Percentiles rank a stretch among this genome's conserved stretches.
These are phyloP conservation scores for Lichenostomus cassidix DNA, from an alignment of 2,113 vertebrate genomes.

Conservation along the genomic window DNA sequence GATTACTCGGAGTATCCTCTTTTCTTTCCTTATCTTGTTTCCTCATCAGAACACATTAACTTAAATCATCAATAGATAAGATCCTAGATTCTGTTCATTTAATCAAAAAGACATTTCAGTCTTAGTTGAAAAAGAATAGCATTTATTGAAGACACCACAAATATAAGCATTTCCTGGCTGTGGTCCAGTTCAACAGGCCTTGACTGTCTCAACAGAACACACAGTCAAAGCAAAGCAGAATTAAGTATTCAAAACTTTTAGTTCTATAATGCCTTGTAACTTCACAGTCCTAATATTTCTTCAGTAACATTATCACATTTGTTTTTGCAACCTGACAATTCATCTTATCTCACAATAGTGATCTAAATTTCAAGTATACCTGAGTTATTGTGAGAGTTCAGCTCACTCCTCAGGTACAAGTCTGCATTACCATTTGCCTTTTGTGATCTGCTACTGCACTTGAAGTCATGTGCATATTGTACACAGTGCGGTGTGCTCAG, in stretches of 20 bases:
- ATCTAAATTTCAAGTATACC: background rate
- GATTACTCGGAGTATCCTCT: background rate
- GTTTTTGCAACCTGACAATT: slow-evolving; percentile 3
- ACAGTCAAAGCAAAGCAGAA: background rate
- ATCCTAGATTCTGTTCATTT: background rate
- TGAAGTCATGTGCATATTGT: background rate
- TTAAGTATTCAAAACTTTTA: background rate
- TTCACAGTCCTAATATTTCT: slow-evolving; percentile 6
- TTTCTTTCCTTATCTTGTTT: background rate
- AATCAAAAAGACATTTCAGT: background rate
- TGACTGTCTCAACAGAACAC: background rate
- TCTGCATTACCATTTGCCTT: background rate
- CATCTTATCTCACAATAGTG: background rate
- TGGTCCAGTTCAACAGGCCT: background rate
- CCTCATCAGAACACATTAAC: background rate
- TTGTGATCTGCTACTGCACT: background rate
- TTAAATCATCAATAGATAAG: background rate
- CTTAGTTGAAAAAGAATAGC: background rate
- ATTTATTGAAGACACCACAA: background rate
- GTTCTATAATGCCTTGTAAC: background rate
- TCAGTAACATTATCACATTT: background rate
- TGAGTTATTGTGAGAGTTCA: background rate
- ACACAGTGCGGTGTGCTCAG: background rate
- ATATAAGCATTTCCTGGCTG: background rate
- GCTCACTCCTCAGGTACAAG: background rate